phyloP scores from a whole-genome alignment of 2,113 vertebrate species.

The Heterocephalus glaber region DNA sequence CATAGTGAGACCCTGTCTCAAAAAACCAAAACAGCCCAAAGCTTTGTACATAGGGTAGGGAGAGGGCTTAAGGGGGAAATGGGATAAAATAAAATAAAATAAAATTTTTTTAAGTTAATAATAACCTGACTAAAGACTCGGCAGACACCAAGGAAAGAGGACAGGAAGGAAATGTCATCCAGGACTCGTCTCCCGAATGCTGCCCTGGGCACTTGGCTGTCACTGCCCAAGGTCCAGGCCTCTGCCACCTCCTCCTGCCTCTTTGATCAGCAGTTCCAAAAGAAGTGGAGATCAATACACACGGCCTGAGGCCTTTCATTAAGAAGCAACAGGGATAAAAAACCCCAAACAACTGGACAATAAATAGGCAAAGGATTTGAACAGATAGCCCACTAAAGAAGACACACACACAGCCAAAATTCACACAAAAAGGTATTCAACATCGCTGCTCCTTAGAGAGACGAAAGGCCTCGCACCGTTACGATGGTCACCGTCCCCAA shows the following conservation, averaged over 20 bases:
- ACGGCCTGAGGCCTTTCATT: fast-evolving
- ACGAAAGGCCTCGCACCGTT: too few relatives aligned
- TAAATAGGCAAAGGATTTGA: neutral
- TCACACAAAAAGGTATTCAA: neutral
- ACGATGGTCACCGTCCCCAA: too few relatives aligned
- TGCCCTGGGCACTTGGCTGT: neutral
- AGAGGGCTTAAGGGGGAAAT: too few relatives aligned
- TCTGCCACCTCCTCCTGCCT: neutral
- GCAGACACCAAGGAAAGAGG: neutral
- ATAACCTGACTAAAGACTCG: neutral
- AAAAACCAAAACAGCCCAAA: too few relatives aligned
- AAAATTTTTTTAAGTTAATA: too few relatives aligned
- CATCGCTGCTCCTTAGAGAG: neutral
- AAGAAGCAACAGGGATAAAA: neutral
- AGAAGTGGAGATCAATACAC: fast-evolving
- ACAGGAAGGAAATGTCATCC: neutral
- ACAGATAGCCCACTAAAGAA: too few relatives aligned
- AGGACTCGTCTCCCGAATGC: neutral
- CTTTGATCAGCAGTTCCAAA: fast-evolving
- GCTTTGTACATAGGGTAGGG: too few relatives aligned
- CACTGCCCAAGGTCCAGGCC: neutral
- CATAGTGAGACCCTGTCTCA: too few relatives aligned
- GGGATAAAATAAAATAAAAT: too few relatives aligned
- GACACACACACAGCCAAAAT: neutral
- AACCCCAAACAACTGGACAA: neutral